phyloP scores from a whole-genome alignment of 2,888 invertebrate species.

The Clusia tigrina region DNA sequence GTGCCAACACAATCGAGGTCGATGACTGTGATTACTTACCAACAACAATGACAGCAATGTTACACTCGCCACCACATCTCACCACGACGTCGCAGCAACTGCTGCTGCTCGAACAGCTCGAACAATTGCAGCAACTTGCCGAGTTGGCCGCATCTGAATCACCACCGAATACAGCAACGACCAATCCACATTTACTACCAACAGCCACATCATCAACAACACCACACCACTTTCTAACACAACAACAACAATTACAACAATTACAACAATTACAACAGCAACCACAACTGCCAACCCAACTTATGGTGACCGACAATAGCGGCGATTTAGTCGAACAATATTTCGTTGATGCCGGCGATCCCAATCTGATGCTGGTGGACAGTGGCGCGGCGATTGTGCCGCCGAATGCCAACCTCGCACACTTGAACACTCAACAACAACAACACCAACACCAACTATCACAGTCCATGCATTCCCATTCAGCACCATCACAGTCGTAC shows the following conservation, averaged over 20 bases:
- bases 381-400: conserved; percentile 17
- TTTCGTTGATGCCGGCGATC: conserved; percentile 37
- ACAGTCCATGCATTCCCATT: conserved; percentile 12
- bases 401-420: conserved; percentile 15
- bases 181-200: conserved; percentile 25
- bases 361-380: conserved; percentile 32
- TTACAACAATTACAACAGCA: conserved; percentile 35
- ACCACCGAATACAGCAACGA: conserved; percentile 49
- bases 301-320: conserved; percentile 55
- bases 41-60: conserved; percentile 28
- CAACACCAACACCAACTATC: conserved; percentile 34
- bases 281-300: conserved; percentile 48
- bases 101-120: conserved; percentile 56
- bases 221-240: conserved; percentile 27
- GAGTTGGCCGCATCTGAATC: conserved; percentile 58
- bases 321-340: conserved; percentile 54
- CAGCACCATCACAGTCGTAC: conserved; percentile 21
- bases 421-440: conserved; percentile 33
- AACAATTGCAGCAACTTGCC: conserved; percentile 57
- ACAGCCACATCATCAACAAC: conserved; percentile 6
- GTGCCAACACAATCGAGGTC: conserved; percentile 63
- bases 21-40: conserved; percentile 60
- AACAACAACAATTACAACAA: conserved; percentile 42
- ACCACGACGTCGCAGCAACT: conserved; percentile 49
- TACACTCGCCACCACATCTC: conserved; percentile 34